Conservation (phyloP, 2,888 invertebrate species). For the Parnassius glacialis region DNA sequence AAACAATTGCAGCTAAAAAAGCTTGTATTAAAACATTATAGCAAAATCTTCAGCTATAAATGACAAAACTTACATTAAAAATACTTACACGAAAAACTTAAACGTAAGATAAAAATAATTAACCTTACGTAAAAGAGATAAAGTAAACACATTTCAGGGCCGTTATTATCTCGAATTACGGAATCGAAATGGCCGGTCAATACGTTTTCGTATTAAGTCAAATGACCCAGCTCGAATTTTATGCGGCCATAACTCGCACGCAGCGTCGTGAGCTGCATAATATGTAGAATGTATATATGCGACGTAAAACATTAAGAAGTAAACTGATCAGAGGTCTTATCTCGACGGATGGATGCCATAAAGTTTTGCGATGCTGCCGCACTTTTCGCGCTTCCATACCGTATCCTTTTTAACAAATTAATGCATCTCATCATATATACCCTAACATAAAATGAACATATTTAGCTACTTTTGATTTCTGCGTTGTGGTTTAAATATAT, state of each 20-base stretch:
- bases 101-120: constrained; percentile 27
- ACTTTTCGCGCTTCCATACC: constrained; percentile 51
- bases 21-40: too few species aligned
- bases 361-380: constrained; percentile 49
- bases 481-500: too few species aligned
- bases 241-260: constrained; percentile 57
- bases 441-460: constrained; percentile 6
- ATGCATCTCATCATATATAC: neutral
- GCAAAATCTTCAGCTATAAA: too few species aligned
- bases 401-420: neutral
- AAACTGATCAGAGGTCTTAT: constrained; percentile 57
- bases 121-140: constrained; percentile 32
- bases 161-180: constrained; percentile 43
- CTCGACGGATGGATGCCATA: constrained; percentile 53
- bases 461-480: neutral
- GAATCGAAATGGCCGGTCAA: constrained; percentile 42
- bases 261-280: constrained; percentile 40
- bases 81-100: too few species aligned
- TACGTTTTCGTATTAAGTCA: constrained; percentile 55
- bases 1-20: too few species aligned
- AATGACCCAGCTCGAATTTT: constrained; percentile 62
- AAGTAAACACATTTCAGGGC: constrained; percentile 33
- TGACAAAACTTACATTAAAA: too few species aligned
- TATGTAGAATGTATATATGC: constrained; percentile 31
- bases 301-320: constrained; percentile 42